phyloP scores from a whole-genome alignment of 2,888 invertebrate species.

The Sinotaia quadrata region DNA sequence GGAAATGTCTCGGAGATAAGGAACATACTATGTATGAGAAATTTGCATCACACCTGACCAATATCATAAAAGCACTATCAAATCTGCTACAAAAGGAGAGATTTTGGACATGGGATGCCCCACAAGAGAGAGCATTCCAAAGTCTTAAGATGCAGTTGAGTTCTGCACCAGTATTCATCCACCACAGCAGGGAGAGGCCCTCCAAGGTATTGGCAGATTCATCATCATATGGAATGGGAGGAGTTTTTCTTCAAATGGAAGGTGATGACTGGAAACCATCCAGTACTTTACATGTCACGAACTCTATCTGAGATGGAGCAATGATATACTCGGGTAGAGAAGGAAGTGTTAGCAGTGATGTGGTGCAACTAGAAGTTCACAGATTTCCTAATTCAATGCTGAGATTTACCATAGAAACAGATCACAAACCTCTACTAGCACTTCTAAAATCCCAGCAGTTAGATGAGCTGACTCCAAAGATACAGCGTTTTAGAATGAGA shows the following conservation, averaged over 20 bases:
- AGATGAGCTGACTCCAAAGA: slow-evolving; percentile 28
- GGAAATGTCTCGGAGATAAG: not conserved
- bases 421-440: slow-evolving; percentile 12
- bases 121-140: not conserved
- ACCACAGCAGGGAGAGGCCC: not conserved
- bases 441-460: slow-evolving; percentile 8
- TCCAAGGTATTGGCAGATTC: slow-evolving; percentile 1
- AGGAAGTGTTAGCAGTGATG: slow-evolving; percentile 7
- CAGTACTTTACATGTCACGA: slow-evolving; percentile 8
- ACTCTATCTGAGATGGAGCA: slow-evolving; percentile 6
- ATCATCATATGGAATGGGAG: not conserved
- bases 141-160: not conserved
- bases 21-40: not conserved
- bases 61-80: not conserved
- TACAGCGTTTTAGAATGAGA: slow-evolving; percentile 21
- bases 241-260: not conserved
- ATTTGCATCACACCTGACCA: not conserved
- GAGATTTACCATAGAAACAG: slow-evolving; percentile 7
- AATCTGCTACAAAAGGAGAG: not conserved
- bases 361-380: not conserved
- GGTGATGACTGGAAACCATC: slow-evolving; percentile 12
- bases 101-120: not conserved
- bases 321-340: slow-evolving; percentile 19
- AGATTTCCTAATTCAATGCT: too few species aligned
- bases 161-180: slow-evolving; percentile 4